A percentile compares a stretch with the other conserved stretches of the same genome.
These are phyloP conservation scores for Sceloporus undulatus DNA, from an alignment of 2,113 vertebrate genomes.

Conservation along the genomic window DNA sequence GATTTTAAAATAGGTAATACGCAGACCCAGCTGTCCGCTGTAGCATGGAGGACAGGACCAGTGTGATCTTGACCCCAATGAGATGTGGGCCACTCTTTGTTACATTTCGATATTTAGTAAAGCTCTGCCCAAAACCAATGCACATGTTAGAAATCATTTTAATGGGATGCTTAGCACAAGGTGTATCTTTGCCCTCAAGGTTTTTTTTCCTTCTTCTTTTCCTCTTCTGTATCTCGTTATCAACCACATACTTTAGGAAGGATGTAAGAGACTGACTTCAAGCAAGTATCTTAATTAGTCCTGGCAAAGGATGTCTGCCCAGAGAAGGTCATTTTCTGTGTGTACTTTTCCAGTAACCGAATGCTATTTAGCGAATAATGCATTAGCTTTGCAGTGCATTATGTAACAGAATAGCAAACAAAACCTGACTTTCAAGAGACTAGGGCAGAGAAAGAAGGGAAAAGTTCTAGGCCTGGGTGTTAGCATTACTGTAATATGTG, in stretches of 20 bases:
- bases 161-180: background rate
- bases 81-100: background rate
- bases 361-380: constrained; percentile 30
- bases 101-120: fast-evolving
- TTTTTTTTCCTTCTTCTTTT: background rate
- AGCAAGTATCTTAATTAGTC: constrained; percentile 35
- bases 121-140: background rate
- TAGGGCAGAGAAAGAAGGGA: constrained; percentile 17
- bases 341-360: constrained; percentile 52
- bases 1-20: no score
- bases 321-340: constrained; percentile 36
- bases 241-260: constrained; percentile 41
- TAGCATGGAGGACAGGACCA: no score
- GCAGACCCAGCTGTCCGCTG: no score
- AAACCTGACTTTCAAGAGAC: constrained; percentile 17
- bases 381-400: constrained; percentile 33
- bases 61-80: no score
- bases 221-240: constrained; percentile 6
- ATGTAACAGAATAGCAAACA: constrained; percentile 29
- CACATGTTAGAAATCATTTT: background rate
- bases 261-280: constrained; percentile 18
- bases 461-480: constrained; percentile 7
- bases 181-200: background rate
- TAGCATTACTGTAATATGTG: background rate
- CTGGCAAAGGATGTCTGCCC: constrained; percentile 51